Evolutionary conservation across 2,797 vertebrate species (phyloP).

Genomic region (Galago senegalensis): DNA sequence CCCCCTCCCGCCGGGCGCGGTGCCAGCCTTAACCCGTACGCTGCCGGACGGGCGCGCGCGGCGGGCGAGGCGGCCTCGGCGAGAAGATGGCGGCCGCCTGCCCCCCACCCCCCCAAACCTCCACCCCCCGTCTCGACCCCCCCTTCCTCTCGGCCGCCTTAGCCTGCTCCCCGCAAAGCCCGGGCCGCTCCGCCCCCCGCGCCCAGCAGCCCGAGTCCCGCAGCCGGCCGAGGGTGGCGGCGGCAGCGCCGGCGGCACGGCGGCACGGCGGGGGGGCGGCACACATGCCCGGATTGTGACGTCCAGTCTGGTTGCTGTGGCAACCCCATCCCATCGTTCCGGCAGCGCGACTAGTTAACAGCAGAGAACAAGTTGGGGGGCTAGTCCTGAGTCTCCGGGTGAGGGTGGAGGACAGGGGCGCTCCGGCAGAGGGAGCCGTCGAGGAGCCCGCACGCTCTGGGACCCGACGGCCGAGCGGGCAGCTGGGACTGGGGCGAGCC

Average conservation of each 20-base stretch:
- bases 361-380: constrained; percentile 82
- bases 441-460: background rate
- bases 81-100: constrained; percentile 89
- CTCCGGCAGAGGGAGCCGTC: constrained; percentile 61
- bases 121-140: constrained; percentile 64
- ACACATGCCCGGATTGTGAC: constrained; percentile 98
- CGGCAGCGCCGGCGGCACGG: constrained; percentile 82
- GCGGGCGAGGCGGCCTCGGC: constrained; percentile 86
- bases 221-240: constrained; percentile 92
- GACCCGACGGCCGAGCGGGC: constrained; percentile 9
- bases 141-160: constrained; percentile 34
- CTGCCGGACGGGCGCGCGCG: constrained; percentile 86
- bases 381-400: constrained; percentile 75
- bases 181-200: constrained; percentile 76
- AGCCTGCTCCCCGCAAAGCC: constrained; percentile 56
- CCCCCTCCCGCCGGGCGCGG: constrained; percentile 86
- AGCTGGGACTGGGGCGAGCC: background rate
- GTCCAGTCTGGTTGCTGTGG: constrained; percentile 98
- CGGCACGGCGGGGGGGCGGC: constrained; percentile 82
- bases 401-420: background rate
- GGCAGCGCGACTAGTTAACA: constrained; percentile 87
- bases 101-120: constrained; percentile 59
- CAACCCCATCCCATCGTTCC: constrained; percentile 97
- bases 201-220: constrained; percentile 91
- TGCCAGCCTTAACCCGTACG: constrained; percentile 88